phyloP scores from a whole-genome alignment of 2,797 vertebrate species.

The Rhyacichthys aspro region DNA sequence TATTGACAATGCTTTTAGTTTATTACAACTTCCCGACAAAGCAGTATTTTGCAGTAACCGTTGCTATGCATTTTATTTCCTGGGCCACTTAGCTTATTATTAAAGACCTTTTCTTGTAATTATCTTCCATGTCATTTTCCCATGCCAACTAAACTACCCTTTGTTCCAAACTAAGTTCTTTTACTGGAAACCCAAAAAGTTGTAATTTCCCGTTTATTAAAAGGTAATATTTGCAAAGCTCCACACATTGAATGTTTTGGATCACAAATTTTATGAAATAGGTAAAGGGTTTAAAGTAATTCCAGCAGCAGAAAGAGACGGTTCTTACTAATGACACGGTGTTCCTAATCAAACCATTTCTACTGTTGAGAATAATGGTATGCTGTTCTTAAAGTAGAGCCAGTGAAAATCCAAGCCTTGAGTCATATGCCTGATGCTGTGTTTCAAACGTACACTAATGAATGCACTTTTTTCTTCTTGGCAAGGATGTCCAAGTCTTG shows the following conservation, averaged over 20 bases:
- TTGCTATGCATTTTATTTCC: neutral
- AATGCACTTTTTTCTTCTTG: slow-evolving; percentile 2
- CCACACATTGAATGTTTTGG: neutral
- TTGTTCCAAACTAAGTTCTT: slow-evolving; percentile 12
- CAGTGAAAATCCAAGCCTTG: neutral
- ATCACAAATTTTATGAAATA: neutral
- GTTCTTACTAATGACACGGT: neutral
- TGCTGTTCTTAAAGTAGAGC: too few relatives aligned
- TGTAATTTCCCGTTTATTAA: neutral
- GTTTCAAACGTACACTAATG: slow-evolving; percentile 4
- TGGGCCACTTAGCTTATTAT: neutral
- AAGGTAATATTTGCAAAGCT: neutral
- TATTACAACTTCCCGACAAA: neutral
- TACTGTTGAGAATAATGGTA: too few relatives aligned
- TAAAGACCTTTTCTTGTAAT: neutral
- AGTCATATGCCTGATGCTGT: slow-evolving; percentile 1
- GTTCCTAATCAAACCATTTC: neutral
- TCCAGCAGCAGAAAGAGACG: neutral
- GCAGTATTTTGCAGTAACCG: neutral
- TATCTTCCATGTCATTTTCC: slow-evolving; percentile 3
- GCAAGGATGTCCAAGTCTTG: slow-evolving; percentile 19
- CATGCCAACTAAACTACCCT: slow-evolving; percentile 2
- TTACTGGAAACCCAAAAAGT: slow-evolving; percentile 19
- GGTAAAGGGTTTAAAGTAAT: neutral
- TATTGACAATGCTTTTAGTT: slow-evolving; percentile 1